Conservation (phyloP, 2,797 vertebrate species). For the Euthynnus affinis region DNA sequence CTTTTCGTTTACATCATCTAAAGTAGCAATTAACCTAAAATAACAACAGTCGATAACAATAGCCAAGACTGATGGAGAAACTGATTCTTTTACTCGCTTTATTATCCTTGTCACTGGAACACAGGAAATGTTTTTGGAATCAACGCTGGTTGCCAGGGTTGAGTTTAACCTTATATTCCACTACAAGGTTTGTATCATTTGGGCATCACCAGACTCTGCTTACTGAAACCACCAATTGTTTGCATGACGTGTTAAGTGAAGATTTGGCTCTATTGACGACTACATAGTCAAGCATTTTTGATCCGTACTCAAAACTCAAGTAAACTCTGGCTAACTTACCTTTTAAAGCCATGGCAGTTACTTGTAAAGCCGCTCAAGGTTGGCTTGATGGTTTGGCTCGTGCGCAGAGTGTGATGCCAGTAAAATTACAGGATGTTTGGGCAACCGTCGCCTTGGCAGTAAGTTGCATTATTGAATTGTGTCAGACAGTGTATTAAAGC, state of each 20-base stretch:
- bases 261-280: conserved; percentile 17
- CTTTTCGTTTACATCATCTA: conserved; percentile 1
- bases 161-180: conserved; percentile 34
- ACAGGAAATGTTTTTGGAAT: conserved; percentile 52
- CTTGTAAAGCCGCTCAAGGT: conserved; percentile 29
- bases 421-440: conserved; percentile 44
- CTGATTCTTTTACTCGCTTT: conserved; percentile 33
- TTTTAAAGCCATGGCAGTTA: conserved; percentile 41
- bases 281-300: conserved; percentile 28
- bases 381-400: conserved; percentile 43
- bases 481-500: conserved; percentile 29
- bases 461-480: conserved; percentile 12
- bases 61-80: not conserved
- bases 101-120: conserved; percentile 53
- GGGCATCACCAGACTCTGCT: conserved; percentile 4
- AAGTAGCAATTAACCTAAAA: conserved; percentile 23
- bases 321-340: conserved; percentile 60
- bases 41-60: conserved; percentile 12
- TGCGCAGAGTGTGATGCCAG: conserved; percentile 22
- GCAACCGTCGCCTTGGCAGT: conserved; percentile 30
- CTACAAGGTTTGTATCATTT: conserved; percentile 42
- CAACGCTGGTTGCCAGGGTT: conserved; percentile 44
- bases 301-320: conserved; percentile 44
- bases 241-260: conserved; percentile 22
- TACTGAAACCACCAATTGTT: conserved; percentile 38